Conservation (phyloP, 2,113 vertebrate genomes). For the Cyanoderma ruficeps region DNA sequence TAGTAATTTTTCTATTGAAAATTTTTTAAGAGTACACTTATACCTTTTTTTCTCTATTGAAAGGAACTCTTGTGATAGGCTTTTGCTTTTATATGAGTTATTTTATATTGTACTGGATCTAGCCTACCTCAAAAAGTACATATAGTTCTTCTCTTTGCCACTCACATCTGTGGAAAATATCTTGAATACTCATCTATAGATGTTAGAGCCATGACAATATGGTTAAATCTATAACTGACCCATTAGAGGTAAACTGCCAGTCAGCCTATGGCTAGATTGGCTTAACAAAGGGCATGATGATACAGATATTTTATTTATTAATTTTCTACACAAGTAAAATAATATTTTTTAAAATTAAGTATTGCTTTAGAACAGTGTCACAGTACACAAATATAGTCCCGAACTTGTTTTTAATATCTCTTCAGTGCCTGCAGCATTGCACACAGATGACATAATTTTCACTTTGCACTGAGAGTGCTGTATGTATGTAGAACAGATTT, state of each 20-base stretch:
- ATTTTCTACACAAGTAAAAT: constrained; percentile 45
- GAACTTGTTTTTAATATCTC: constrained; percentile 30
- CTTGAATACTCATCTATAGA: constrained; percentile 10
- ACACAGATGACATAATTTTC: background rate
- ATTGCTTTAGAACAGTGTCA: constrained; percentile 28
- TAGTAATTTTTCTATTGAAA: background rate
- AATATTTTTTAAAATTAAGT: constrained; percentile 29
- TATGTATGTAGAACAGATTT: background rate
- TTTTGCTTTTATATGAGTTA: background rate
- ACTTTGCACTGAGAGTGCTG: background rate
- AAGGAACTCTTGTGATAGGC: background rate
- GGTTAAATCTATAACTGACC: constrained; percentile 49
- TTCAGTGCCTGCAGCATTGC: background rate
- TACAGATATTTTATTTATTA: constrained; percentile 36
- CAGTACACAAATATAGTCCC: background rate
- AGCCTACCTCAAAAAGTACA: background rate
- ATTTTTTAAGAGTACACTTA: background rate
- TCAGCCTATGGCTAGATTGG: constrained; percentile 12
- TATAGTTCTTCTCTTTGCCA: background rate
- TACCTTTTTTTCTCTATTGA: background rate
- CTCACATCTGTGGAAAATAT: background rate
- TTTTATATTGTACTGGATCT: background rate
- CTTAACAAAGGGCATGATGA: background rate
- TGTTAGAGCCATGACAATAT: background rate
- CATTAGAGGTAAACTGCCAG: constrained; percentile 48